Evolutionary conservation across 2,888 invertebrate genomes (phyloP).

Genomic region (Dioctria rufipes): DNA sequence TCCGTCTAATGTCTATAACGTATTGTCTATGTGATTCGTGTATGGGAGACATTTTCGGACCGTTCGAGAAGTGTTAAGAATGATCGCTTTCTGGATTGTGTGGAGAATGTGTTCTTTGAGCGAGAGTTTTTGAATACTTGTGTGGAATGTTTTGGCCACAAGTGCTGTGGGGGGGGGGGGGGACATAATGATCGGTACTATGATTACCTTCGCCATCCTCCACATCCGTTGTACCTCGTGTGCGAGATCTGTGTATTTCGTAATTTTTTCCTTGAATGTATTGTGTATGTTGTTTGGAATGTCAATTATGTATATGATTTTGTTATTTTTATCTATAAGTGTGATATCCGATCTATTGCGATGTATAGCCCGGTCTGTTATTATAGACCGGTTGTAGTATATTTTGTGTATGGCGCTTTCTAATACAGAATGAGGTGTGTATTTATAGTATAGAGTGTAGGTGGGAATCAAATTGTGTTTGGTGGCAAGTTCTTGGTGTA

Average conservation of each 20-base stretch:
- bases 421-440: not conserved
- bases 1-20: no score
- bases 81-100: not conserved
- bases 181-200: slow-evolving; percentile 1
- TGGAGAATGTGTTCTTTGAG: not conserved
- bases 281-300: not conserved
- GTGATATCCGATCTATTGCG: not conserved
- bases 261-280: not conserved
- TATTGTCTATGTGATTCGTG: no score
- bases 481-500: slow-evolving; percentile 23
- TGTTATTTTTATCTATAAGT: not conserved
- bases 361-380: not conserved
- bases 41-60: not conserved
- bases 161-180: not conserved
- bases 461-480: slow-evolving; percentile 8
- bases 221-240: not conserved
- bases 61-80: not conserved
- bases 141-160: not conserved
- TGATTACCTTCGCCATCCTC: not conserved
- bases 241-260: slow-evolving; percentile 2
- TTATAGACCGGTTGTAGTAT: not conserved
- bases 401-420: not conserved
- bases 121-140: not conserved
- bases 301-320: not conserved
- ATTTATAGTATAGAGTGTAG: slow-evolving; percentile 1